A percentile compares a stretch with the other conserved stretches of the same genome.
Evolutionary conservation across 2,888 invertebrate genomes (phyloP).

Genomic region (Microplitis deprimator): DNA sequence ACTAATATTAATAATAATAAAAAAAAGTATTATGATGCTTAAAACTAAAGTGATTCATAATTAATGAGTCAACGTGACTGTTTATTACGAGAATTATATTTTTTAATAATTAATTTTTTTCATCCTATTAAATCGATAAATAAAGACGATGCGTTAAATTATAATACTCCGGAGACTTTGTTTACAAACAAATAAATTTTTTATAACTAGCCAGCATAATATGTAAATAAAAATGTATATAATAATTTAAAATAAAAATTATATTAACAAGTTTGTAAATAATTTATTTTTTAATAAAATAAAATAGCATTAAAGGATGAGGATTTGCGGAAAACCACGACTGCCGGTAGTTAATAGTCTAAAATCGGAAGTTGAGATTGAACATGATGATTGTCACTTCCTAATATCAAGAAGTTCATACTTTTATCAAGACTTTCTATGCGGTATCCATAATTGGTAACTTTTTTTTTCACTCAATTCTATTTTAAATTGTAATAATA

Average conservation of each 20-base stretch:
- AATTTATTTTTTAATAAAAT: not conserved
- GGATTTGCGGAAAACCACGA: slow-evolving; percentile 38
- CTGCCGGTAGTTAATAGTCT: slow-evolving; percentile 16
- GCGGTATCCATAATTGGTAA: not conserved
- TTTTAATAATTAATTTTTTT: not conserved
- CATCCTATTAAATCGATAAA: not conserved
- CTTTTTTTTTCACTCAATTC: not conserved
- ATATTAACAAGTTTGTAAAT: not conserved
- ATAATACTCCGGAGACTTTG: slow-evolving; percentile 11
- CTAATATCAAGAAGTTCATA: slow-evolving; percentile 21
- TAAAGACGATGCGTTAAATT: not conserved
- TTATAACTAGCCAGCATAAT: not conserved
- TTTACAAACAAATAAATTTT: slow-evolving; percentile 21
- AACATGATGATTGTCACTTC: slow-evolving; percentile 22
- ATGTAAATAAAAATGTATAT: slow-evolving; percentile 8
- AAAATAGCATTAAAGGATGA: slow-evolving; percentile 23
- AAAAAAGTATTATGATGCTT: not conserved
- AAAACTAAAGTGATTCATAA: not conserved
- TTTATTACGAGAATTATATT: not conserved
- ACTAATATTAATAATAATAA: not conserved
- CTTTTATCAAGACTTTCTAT: slow-evolving; percentile 2
- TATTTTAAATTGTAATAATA: not conserved
- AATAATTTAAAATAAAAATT: not conserved
- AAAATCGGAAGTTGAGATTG: slow-evolving; percentile 29
- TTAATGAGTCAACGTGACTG: not conserved